Evolutionary conservation across 2,797 vertebrate genomes (phyloP).

Genomic region (Pogoniulus pusillus): DNA sequence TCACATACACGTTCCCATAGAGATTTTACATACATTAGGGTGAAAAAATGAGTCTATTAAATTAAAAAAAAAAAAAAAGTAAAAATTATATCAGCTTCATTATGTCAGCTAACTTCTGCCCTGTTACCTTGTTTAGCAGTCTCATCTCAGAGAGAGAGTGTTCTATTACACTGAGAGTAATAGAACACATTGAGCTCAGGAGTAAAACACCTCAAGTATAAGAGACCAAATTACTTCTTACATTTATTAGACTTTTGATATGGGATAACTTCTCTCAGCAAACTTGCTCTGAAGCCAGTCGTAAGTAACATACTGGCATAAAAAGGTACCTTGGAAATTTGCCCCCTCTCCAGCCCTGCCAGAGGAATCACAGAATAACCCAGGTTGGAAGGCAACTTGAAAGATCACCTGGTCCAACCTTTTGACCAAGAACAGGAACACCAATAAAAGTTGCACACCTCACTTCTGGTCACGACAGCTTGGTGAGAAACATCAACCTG

Average conservation of each 20-base stretch:
- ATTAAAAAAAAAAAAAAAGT: neutral
- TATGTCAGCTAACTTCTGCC: neutral
- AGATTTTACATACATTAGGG: neutral
- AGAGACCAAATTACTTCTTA: neutral
- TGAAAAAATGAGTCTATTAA: neutral
- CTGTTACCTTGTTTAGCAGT: neutral
- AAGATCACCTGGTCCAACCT: too few relatives aligned
- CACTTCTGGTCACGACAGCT: neutral
- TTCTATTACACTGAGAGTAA: too few relatives aligned
- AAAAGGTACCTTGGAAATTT: rapidly evolving
- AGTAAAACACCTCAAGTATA: neutral
- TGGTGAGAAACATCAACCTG: neutral
- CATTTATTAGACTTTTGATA: neutral
- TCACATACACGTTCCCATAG: neutral
- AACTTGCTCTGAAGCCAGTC: neutral
- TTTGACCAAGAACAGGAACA: neutral
- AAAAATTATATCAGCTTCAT: neutral
- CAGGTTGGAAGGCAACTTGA: too few relatives aligned
- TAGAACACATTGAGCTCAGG: neutral
- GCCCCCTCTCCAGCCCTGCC: neutral
- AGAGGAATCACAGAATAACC: neutral
- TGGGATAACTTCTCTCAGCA: neutral
- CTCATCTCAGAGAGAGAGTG: too few relatives aligned
- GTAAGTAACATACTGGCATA: neutral
- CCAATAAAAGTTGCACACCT: neutral